Percentiles rank a stretch among this genome's conserved stretches.
phyloP scores from a whole-genome alignment of 2,113 vertebrate species.

The Ameiurus melas region DNA sequence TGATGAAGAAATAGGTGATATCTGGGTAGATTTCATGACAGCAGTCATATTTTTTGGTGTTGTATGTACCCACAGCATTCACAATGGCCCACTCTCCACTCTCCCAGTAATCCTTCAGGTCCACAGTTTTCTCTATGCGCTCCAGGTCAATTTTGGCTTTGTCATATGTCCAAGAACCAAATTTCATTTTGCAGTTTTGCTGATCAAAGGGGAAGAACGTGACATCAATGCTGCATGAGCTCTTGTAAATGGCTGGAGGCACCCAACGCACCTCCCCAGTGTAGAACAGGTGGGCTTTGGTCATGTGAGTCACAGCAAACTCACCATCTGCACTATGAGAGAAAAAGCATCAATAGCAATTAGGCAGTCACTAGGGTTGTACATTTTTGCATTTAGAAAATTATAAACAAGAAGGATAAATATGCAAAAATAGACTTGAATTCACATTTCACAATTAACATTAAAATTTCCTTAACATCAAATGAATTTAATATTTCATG shows the following conservation, averaged over 20 bases:
- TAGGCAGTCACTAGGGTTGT: neutral
- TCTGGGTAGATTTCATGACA: conserved; percentile 94
- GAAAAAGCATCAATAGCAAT: neutral
- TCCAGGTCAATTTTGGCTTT: conserved; percentile 97
- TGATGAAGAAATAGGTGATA: conserved; percentile 93
- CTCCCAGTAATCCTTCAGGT: conserved; percentile 97
- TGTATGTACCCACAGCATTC: conserved; percentile 86
- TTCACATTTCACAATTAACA: neutral
- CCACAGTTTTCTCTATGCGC: conserved; percentile 83
- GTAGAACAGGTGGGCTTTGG: conserved; percentile 88
- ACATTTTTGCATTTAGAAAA: neutral
- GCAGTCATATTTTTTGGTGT: conserved; percentile 95
- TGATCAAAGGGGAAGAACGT: conserved; percentile 99
- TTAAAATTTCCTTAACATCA: neutral
- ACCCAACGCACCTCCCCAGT: conserved; percentile 86
- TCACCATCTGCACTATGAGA: conserved; percentile 85
- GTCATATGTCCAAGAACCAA: conserved; percentile 96
- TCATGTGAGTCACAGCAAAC: conserved; percentile 96
- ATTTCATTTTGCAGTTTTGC: conserved; percentile 99
- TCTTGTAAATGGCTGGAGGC: conserved; percentile 97
- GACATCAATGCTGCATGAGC: conserved; percentile 97
- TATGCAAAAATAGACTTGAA: neutral
- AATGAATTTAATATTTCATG: neutral
- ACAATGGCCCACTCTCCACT: conserved; percentile 97
- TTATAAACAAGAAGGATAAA: neutral